phyloP scores from a whole-genome alignment of 2,888 invertebrate species.

The Charanyca ferruginea region DNA sequence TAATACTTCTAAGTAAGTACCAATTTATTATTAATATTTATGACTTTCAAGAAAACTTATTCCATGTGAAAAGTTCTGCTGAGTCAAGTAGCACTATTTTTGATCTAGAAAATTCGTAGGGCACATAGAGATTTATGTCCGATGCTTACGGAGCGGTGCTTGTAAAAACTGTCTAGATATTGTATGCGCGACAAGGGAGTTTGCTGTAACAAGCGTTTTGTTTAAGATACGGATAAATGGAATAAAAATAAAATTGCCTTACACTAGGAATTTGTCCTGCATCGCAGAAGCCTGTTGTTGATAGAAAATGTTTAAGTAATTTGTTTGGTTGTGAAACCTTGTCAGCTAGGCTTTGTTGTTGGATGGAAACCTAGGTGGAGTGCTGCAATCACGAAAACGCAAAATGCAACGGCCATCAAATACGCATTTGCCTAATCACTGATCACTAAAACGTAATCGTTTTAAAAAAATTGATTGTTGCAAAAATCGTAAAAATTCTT shows the following conservation, averaged over 20 bases:
- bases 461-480: too few relatives aligned
- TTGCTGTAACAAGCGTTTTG: conserved; percentile 17
- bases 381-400: too few relatives aligned
- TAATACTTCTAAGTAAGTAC: conserved; percentile 27
- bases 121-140: conserved; percentile 59
- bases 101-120: conserved; percentile 48
- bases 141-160: conserved; percentile 52
- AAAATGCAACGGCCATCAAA: background rate
- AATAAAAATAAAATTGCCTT: background rate
- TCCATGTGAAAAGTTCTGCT: conserved; percentile 43
- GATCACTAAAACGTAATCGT: background rate
- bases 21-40: conserved; percentile 50
- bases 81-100: conserved; percentile 38
- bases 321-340: too few relatives aligned
- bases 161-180: conserved; percentile 65
- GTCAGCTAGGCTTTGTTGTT: too few relatives aligned
- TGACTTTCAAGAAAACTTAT: conserved; percentile 40
- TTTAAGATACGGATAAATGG: background rate
- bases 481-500: too few relatives aligned
- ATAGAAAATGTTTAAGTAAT: too few relatives aligned
- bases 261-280: too few relatives aligned
- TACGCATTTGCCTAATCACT: conserved; percentile 1
- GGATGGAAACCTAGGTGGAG: too few relatives aligned
- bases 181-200: conserved; percentile 55
- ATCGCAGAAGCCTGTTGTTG: too few relatives aligned